Percentiles rank a stretch among this genome's conserved stretches.
phyloP scores from a whole-genome alignment of 2,888 invertebrate genomes.

The Leptothorax acervorum region DNA sequence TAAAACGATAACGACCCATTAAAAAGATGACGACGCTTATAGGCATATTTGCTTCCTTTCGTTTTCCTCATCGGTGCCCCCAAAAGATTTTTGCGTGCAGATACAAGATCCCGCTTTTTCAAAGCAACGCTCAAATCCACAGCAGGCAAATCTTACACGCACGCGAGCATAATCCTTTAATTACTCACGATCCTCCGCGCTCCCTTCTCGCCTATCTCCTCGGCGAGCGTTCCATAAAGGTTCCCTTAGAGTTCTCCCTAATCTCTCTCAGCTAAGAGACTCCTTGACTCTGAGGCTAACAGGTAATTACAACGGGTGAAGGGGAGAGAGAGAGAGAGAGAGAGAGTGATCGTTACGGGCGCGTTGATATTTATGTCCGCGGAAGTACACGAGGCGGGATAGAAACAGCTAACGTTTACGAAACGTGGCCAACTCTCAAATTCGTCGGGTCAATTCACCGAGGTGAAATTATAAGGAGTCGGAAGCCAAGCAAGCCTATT shows the following conservation, averaged over 20 bases:
- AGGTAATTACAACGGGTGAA: conserved; percentile 73
- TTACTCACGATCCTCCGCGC: conserved; percentile 67
- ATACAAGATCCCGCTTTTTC: conserved; percentile 13
- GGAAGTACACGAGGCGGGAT: conserved; percentile 61
- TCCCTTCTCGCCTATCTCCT: conserved; percentile 21
- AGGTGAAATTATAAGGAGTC: conserved; percentile 47
- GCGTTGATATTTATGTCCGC: conserved; percentile 73
- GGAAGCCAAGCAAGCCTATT: conserved; percentile 43
- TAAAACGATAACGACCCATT: conserved; percentile 2
- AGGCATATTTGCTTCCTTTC: neutral
- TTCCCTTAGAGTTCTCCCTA: conserved; percentile 50
- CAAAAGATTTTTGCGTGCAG: conserved; percentile 11
- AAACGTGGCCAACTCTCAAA: conserved; percentile 40
- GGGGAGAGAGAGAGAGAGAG: neutral
- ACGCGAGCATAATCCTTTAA: conserved; percentile 76
- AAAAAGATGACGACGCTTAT: neutral
- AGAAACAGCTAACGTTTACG: conserved; percentile 73
- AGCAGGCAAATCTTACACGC: conserved; percentile 74
- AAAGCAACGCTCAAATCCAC: conserved; percentile 22
- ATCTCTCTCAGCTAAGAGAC: conserved; percentile 47
- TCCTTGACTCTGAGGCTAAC: conserved; percentile 61
- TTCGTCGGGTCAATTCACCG: conserved; percentile 24
- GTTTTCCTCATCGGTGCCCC: neutral
- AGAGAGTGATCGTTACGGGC: conserved; percentile 66
- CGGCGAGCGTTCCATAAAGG: conserved; percentile 38